Evolutionary conservation across 2,888 invertebrate genomes (phyloP), one percentile per base, ranked within the genome.

Genomic region (Nezara viridula): DNA sequence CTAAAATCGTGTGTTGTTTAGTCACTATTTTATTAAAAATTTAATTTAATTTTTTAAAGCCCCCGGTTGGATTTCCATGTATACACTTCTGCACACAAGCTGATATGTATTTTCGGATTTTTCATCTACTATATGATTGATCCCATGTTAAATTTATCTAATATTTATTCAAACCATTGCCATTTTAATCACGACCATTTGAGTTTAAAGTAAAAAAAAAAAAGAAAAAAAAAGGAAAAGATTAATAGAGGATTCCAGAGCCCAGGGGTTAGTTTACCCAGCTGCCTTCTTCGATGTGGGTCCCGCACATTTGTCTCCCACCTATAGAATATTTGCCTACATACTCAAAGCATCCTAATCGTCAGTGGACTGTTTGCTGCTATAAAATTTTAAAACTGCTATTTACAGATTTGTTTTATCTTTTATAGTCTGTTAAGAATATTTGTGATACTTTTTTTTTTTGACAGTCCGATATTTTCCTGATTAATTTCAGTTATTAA

Each of bases 251-350:
- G 66, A 66, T 32, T 66, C 32, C 16, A 32, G 32, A 66, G 5
- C 66, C 32, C 66, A 66, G 66, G 60, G 32, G 16, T 4, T 5
- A 32, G 32, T 66, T 66, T 32, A 32, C 66, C 66, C 32, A 32
- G 32, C 32, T 32, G 32, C 27, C 19, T 66, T 32, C 19, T 66
- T 66, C 4, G 66, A 66, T 66, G 66, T 66, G 66, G 66, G 66
- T 66, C 66, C 66, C 66, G 66, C 66, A 66, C 66, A 66, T 66
- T 66, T 66, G 66, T 27, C 66, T 66, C 66, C 66, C 66, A 66
- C 66, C 66, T 66, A 66, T 66, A 66, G 32, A 66, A 66, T 66
- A 66, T 66, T 66, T 66, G 21, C 66, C 32, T 27, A 66, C 66
- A 19, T 66, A 66, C 66, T 66, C 66, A 66, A 66, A 66, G 66